phyloP scores from a whole-genome alignment of 1,140 invertebrate genomes.

The Papilio helenus region DNA sequence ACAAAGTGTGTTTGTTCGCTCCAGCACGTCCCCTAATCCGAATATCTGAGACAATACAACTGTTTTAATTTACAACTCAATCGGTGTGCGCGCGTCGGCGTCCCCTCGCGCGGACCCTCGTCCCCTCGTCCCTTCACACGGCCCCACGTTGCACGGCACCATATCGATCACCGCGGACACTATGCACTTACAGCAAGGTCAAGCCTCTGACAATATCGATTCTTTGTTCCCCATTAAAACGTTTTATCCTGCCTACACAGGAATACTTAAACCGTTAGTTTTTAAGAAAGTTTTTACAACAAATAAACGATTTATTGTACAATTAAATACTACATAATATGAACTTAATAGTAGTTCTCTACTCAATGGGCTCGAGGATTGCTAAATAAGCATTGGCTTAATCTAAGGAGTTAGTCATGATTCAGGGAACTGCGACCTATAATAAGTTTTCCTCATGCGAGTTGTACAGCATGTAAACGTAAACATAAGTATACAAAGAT shows the following conservation, averaged over 20 bases:
- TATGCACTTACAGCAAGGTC: conserved; percentile 51
- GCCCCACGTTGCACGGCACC: conserved; percentile 53
- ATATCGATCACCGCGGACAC: conserved; percentile 69
- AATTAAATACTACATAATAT: not conserved
- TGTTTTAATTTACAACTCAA: conserved; percentile 60
- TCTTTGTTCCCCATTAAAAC: conserved; percentile 2
- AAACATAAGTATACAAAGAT: not conserved
- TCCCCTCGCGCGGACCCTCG: conserved; percentile 48
- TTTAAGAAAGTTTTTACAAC: too few relatives aligned
- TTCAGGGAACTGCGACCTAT: conserved; percentile 1
- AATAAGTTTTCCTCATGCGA: conserved; percentile 34
- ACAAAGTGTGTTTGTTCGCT: conserved; percentile 1
- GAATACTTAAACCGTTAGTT: not conserved
- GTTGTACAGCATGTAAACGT: not conserved
- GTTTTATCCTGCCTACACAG: not conserved
- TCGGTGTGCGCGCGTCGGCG: conserved; percentile 58
- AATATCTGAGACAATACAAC: conserved; percentile 36
- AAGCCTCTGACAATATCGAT: conserved; percentile 12
- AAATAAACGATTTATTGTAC: too few relatives aligned
- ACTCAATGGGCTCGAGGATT: not conserved
- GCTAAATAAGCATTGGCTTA: not conserved
- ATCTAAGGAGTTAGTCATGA: conserved; percentile 13
- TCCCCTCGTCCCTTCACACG: conserved; percentile 37
- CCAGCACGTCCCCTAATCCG: conserved; percentile 21
- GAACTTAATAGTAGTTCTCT: not conserved